Evolutionary conservation across 2,797 vertebrate genomes (phyloP).

Genomic region (Phrynocephalus forsythii): DNA sequence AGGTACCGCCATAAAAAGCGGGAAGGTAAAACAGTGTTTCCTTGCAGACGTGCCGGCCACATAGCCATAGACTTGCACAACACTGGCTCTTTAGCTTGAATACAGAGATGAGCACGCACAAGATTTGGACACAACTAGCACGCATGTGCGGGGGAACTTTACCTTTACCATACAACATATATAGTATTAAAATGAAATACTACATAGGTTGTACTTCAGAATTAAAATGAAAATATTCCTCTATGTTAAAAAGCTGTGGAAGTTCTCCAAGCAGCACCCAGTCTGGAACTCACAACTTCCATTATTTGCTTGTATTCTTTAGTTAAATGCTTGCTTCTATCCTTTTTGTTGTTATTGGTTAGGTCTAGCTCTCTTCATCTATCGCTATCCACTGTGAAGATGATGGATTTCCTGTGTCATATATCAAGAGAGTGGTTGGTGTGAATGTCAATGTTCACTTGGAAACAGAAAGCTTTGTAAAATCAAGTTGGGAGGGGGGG

Average conservation of each 20-base stretch:
- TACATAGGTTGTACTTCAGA: slow-evolving; percentile 6
- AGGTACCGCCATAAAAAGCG: too few species aligned
- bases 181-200: not conserved
- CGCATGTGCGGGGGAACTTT: too few species aligned
- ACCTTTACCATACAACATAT: slow-evolving; percentile 44
- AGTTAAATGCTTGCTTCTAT: slow-evolving; percentile 34
- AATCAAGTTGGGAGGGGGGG: slow-evolving; percentile 54
- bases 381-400: slow-evolving; percentile 43
- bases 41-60: too few species aligned
- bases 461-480: slow-evolving; percentile 51
- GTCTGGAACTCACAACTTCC: slow-evolving; percentile 44
- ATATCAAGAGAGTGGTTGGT: slow-evolving; percentile 21
- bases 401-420: slow-evolving; percentile 52
- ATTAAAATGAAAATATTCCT: slow-evolving; percentile 69
- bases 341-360: slow-evolving; percentile 13
- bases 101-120: too few species aligned
- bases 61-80: too few species aligned
- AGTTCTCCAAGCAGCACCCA: slow-evolving; percentile 46
- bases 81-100: too few species aligned
- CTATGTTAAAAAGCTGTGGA: slow-evolving; percentile 48
- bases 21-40: too few species aligned
- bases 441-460: slow-evolving; percentile 50
- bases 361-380: slow-evolving; percentile 11
- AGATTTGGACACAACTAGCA: too few species aligned
- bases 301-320: slow-evolving; percentile 12